Percentiles rank a stretch among this genome's conserved stretches.
Conservation (phyloP, 2,888 invertebrate species). For the Seira ritae region DNA sequence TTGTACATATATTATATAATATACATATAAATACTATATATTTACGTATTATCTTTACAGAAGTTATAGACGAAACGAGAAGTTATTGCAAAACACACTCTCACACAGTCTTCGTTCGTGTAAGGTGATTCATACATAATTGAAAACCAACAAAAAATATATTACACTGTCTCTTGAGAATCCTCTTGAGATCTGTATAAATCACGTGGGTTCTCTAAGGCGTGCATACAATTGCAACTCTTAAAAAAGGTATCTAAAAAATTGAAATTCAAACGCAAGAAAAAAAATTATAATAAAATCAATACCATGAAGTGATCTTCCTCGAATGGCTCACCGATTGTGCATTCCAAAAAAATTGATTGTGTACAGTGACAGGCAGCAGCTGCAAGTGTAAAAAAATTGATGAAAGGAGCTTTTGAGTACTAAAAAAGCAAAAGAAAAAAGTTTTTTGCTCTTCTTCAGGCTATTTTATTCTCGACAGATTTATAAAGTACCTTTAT, state of each 20-base stretch:
- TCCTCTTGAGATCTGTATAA: constrained; percentile 51
- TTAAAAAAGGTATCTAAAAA: constrained; percentile 24
- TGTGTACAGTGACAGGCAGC: constrained; percentile 50
- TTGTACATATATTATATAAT: constrained; percentile 22
- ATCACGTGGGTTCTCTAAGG: constrained; percentile 34
- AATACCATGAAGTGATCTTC: constrained; percentile 65
- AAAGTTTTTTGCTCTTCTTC: constrained; percentile 9
- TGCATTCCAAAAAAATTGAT: constrained; percentile 59
- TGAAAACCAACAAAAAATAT: constrained; percentile 11
- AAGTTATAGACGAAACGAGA: neutral
- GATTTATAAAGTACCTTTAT: neutral
- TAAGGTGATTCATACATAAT: constrained; percentile 16
- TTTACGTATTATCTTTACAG: neutral
- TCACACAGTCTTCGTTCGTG: constrained; percentile 3
- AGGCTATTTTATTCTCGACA: constrained; percentile 13
- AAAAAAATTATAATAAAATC: constrained; percentile 53
- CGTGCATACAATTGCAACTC: constrained; percentile 40
- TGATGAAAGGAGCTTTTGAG: constrained; percentile 60
- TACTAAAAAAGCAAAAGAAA: constrained; percentile 18
- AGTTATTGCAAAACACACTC: neutral
- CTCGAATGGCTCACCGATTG: constrained; percentile 64
- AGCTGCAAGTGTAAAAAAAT: constrained; percentile 45
- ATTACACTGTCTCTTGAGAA: constrained; percentile 31
- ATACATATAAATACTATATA: constrained; percentile 14
- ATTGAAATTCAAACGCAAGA: constrained; percentile 37